Evolutionary conservation across 2,113 vertebrate species (phyloP).

Genomic region (Lonchura striata): DNA sequence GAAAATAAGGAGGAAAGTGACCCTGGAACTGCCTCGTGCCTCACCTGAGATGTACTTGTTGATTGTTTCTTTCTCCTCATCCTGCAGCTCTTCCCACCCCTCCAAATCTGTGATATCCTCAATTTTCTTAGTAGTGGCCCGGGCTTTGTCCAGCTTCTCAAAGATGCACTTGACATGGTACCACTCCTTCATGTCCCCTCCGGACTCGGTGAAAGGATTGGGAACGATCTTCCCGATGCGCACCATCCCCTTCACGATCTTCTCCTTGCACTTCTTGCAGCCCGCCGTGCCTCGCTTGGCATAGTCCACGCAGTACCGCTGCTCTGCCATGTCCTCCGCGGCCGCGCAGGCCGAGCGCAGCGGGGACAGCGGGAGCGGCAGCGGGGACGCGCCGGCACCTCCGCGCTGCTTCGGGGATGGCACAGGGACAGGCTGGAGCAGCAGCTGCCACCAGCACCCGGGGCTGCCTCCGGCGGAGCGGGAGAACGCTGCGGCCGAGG

Average conservation of each 20-base stretch:
- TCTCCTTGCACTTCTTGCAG: conserved; percentile 98
- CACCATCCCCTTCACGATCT: conserved; percentile 89
- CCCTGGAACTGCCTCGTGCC: not conserved
- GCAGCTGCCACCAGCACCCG: not conserved
- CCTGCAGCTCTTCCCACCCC: conserved; percentile 94
- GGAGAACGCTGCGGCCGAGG: not conserved
- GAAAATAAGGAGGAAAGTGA: fast-evolving
- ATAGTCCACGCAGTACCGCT: conserved; percentile 93
- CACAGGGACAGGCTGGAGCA: not conserved
- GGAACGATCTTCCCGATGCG: conserved; percentile 95
- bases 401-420: not conserved
- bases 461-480: not conserved
- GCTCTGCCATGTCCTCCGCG: conserved; percentile 84
- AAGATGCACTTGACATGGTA: conserved; percentile 96
- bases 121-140: conserved; percentile 94
- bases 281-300: conserved; percentile 94
- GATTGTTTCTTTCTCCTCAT: conserved; percentile 88
- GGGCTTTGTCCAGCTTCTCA: conserved; percentile 92
- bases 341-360: not conserved
- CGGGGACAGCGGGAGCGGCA: not conserved
- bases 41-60: conserved; percentile 88
- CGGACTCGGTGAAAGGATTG: conserved; percentile 96
- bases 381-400: not conserved
- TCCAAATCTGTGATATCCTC: conserved; percentile 96
- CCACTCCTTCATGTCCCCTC: conserved; percentile 98